Evolutionary conservation across 64 coral and sea anemone genomes (phyloP).

Genomic region (Stylophora pistillata): DNA sequence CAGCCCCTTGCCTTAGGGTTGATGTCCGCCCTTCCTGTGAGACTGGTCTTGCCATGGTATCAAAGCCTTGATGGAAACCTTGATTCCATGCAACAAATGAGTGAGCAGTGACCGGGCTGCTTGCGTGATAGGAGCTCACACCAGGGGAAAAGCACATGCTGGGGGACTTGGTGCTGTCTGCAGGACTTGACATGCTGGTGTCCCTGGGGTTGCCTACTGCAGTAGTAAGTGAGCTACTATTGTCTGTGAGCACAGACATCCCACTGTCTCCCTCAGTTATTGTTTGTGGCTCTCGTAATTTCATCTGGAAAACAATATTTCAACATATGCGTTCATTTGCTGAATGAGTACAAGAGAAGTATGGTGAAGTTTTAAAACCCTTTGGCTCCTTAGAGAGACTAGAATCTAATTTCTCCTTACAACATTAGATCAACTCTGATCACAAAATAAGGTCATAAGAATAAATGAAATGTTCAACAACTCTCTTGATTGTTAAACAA

Average conservation of each 20-base stretch:
- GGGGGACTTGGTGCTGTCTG: constrained; percentile 35
- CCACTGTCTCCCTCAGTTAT: constrained; percentile 16
- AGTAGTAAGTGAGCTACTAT: neutral
- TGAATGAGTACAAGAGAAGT: too few species aligned
- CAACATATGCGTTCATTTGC: neutral
- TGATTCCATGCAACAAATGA: neutral
- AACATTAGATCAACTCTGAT: too few species aligned
- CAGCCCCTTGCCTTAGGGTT: neutral
- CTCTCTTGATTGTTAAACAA: too few species aligned
- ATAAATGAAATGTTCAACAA: too few species aligned
- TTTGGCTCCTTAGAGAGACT: too few species aligned
- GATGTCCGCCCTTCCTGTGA: neutral
- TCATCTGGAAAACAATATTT: neutral
- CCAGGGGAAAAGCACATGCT: constrained; percentile 10
- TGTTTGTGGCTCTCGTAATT: neutral
- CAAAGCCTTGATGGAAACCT: constrained; percentile 13
- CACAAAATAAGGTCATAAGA: too few species aligned
- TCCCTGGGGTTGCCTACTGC: neutral
- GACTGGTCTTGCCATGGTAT: neutral
- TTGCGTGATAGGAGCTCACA: neutral
- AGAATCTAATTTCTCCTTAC: too few species aligned
- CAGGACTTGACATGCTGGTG: neutral
- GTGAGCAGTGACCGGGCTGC: neutral
- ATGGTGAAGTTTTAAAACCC: too few species aligned
- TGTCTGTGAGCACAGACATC: neutral